Percentiles rank a stretch among this genome's conserved stretches.
These are phyloP conservation scores for Plebejus melissa DNA, from an alignment of 2,888 invertebrate genomes.

Conservation along the genomic window DNA sequence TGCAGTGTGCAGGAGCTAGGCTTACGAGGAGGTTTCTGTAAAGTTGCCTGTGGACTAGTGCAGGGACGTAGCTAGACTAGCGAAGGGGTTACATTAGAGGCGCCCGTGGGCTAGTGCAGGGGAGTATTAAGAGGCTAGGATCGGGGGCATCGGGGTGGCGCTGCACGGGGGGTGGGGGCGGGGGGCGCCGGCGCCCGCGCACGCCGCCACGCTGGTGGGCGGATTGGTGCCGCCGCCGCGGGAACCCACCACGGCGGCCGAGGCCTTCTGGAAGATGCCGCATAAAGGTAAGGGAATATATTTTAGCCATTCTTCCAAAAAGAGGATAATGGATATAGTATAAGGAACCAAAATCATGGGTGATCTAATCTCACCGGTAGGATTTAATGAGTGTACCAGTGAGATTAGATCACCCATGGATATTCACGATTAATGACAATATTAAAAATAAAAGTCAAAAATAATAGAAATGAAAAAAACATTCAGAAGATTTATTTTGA, in stretches of 20 bases:
- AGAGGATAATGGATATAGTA: no score
- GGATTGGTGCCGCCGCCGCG: constrained; percentile 84
- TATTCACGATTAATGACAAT: no score
- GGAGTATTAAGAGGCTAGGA: constrained; percentile 39
- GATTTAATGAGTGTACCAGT: no score
- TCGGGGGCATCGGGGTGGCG: constrained; percentile 66
- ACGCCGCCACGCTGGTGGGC: constrained; percentile 81
- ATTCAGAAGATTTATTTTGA: no score
- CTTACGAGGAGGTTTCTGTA: background rate
- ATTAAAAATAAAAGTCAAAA: no score
- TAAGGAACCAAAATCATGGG: no score
- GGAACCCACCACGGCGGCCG: constrained; percentile 84
- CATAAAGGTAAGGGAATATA: constrained; percentile 83
- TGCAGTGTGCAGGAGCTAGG: background rate
- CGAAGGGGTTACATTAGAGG: background rate
- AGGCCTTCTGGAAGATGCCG: constrained; percentile 92
- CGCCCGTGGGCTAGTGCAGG: constrained; percentile 2
- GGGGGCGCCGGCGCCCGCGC: constrained; percentile 79
- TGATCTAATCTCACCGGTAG: no score
- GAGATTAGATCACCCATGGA: no score
- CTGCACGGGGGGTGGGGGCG: constrained; percentile 81
- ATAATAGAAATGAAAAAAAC: no score
- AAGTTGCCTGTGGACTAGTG: background rate
- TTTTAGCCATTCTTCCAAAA: no score
- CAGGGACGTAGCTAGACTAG: background rate